Evolutionary conservation across 2,888 invertebrate genomes (phyloP).

Genomic region (Anthophora plumipes): DNA sequence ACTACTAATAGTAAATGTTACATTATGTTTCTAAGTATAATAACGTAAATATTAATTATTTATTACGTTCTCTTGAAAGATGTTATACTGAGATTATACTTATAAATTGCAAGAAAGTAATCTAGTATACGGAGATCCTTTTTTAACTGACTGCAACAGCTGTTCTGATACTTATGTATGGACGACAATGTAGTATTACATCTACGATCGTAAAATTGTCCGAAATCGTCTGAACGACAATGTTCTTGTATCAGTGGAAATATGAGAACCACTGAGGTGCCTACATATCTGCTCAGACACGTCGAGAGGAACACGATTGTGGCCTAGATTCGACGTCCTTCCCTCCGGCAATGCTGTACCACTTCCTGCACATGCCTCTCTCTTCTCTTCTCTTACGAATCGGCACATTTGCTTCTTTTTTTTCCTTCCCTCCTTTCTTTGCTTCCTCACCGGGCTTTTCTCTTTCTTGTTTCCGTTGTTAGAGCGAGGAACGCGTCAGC

Average conservation of each 20-base stretch:
- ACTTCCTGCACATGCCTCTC: constrained; percentile 75
- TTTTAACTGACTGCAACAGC: too few species aligned
- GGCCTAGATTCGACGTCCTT: constrained; percentile 83
- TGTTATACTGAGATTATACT: too few species aligned
- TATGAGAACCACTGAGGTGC: constrained; percentile 25
- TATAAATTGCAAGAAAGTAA: too few species aligned
- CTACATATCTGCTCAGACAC: constrained; percentile 35
- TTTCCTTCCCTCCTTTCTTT: too few species aligned
- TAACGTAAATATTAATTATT: too few species aligned
- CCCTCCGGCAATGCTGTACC: constrained; percentile 83
- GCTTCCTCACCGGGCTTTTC: constrained; percentile 25
- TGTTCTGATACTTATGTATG: too few species aligned
- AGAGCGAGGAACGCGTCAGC: constrained; percentile 66
- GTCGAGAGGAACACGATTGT: constrained; percentile 64
- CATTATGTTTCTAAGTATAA: too few species aligned
- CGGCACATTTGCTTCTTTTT: constrained; percentile 17
- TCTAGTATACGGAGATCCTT: too few species aligned
- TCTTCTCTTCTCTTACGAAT: constrained; percentile 34
- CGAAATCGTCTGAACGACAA: background rate
- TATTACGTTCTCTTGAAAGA: too few species aligned
- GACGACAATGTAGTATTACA: too few species aligned
- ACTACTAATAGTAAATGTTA: too few species aligned
- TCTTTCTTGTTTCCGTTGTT: constrained; percentile 31
- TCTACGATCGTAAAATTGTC: background rate
- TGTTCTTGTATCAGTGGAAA: background rate